phyloP scores from a whole-genome alignment of 2,888 invertebrate genomes.

The Drosophila kanekoi region DNA sequence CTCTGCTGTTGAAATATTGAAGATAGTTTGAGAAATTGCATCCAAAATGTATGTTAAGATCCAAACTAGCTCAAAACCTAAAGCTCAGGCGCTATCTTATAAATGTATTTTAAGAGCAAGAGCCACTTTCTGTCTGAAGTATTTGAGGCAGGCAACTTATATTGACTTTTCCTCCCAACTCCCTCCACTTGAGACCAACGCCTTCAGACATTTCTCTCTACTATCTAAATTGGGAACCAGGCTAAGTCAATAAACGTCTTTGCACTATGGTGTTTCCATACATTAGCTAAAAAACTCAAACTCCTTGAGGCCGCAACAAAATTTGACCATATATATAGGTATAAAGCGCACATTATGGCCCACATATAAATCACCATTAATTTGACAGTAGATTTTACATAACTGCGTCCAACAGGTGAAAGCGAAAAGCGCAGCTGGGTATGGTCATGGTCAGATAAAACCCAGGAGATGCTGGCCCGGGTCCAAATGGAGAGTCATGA shows the following conservation, averaged over 20 bases:
- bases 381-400: constrained; percentile 79
- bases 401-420: constrained; percentile 74
- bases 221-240: neutral
- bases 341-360: constrained; percentile 64
- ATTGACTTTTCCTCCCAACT: no score
- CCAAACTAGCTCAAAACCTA: no score
- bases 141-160: no score
- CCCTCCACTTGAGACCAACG: neutral
- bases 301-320: constrained; percentile 11
- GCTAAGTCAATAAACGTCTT: neutral
- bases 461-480: constrained; percentile 18
- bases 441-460: constrained; percentile 54
- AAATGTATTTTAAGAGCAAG: no score
- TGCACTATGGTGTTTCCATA: neutral
- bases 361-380: constrained; percentile 79
- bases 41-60: no score
- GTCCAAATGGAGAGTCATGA: constrained; percentile 40
- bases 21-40: no score
- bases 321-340: constrained; percentile 32
- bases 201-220: neutral
- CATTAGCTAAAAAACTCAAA: constrained; percentile 7
- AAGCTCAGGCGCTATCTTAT: no score
- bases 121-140: no score
- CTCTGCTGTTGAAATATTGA: no score
- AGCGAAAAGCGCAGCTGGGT: constrained; percentile 75